Conservation (phyloP, 2,888 invertebrate genomes). For the Acleris laterana region DNA sequence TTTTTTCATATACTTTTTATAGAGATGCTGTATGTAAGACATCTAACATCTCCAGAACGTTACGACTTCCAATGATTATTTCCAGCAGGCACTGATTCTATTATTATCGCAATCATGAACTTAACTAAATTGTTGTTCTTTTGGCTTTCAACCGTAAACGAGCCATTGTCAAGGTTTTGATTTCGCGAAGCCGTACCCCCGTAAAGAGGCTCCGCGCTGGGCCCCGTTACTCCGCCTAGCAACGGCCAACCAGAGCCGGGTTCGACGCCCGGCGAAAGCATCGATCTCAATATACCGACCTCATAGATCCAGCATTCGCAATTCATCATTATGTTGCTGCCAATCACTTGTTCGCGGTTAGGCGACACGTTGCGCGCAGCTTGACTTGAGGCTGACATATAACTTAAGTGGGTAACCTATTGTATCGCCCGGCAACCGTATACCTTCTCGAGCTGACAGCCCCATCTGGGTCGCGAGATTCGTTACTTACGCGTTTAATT, state of each 20-base stretch:
- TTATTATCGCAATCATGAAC: background rate
- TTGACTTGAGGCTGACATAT: constrained; percentile 23
- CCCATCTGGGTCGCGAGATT: constrained; percentile 18
- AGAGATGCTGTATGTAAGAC: too few relatives aligned
- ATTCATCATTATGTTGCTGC: constrained; percentile 74
- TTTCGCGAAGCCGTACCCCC: constrained; percentile 49
- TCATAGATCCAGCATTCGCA: constrained; percentile 74
- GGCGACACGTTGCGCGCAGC: constrained; percentile 31
- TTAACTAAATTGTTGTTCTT: background rate
- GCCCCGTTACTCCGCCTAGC: constrained; percentile 74
- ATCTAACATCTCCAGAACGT: too few relatives aligned
- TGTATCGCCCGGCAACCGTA: constrained; percentile 25
- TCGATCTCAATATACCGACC: constrained; percentile 63
- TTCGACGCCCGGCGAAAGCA: constrained; percentile 79
- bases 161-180: constrained; percentile 54
- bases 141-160: constrained; percentile 36
- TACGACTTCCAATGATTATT: too few relatives aligned
- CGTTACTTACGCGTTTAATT: background rate
- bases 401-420: constrained; percentile 37
- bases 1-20: background rate
- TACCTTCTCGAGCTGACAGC: constrained; percentile 20
- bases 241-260: constrained; percentile 64
- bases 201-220: constrained; percentile 58
- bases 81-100: background rate
- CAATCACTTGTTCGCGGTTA: constrained; percentile 49